Percentiles rank a stretch among this genome's conserved stretches.
These are phyloP conservation scores for Scomber scombrus DNA, from an alignment of 2,113 vertebrate genomes.

Conservation along the genomic window DNA sequence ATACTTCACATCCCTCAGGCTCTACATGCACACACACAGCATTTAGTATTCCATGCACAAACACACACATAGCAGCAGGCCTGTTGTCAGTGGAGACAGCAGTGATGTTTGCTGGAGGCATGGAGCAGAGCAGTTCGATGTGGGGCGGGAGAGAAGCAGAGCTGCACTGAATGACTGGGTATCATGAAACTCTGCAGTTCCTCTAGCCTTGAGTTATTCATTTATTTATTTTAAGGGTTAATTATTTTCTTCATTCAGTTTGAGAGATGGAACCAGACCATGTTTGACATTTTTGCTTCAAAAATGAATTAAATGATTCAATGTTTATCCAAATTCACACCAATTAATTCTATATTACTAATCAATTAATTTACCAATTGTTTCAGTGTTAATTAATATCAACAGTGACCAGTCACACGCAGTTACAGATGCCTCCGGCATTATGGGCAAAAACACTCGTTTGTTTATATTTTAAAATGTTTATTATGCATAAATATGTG, in stretches of 20 bases:
- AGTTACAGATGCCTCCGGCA: too few species aligned
- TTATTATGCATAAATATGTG: slow-evolving; percentile 2
- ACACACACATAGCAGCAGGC: slow-evolving; percentile 28
- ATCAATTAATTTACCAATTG: too few species aligned
- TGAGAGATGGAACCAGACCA: too few species aligned
- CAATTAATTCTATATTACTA: too few species aligned
- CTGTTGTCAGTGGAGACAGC: slow-evolving; percentile 31
- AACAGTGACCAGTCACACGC: too few species aligned
- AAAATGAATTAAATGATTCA: too few species aligned
- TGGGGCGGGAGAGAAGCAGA: slow-evolving; percentile 35
- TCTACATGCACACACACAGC: slow-evolving; percentile 32
- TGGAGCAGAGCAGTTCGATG: slow-evolving; percentile 9
- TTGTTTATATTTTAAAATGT: background rate
- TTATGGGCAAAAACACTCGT: too few species aligned
- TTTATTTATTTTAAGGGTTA: background rate
- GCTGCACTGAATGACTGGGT: background rate
- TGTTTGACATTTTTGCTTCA: too few species aligned
- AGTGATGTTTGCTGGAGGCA: slow-evolving; percentile 49
- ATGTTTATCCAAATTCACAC: too few species aligned
- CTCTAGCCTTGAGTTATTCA: background rate
- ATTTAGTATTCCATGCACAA: slow-evolving; percentile 59
- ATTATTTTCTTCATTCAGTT: background rate
- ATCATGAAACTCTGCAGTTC: slow-evolving; percentile 21
- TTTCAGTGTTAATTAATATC: too few species aligned
- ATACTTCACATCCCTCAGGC: slow-evolving; percentile 45